Evolutionary conservation across 1,140 invertebrate genomes (phyloP), one percentile per base, ranked within the genome.

Genomic region (Probaryconus sp.): DNA sequence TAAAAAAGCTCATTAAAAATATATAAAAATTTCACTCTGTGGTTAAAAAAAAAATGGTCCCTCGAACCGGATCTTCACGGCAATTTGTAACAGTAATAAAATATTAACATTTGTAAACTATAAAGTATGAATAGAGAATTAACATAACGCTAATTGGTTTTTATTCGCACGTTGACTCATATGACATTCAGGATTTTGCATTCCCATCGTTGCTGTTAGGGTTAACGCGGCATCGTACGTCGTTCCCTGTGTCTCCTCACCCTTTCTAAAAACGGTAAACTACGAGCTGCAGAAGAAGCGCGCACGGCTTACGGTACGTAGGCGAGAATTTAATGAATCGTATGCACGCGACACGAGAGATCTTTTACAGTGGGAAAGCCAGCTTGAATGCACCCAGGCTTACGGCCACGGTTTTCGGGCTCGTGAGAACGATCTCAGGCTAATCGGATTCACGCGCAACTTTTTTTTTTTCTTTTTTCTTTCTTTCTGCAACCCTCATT

Each of bases 271-370:
- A 76, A 76, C 74, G 68, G 68, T 76, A 72, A 72, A 72, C 74
- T 68, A 63, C 68, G 63, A 64, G 55, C 55, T 51, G 43, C 67
- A 76, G 61, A 70, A 70, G 67, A 71, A 76, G 68, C 70, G 58
- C 47, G 70, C 68, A 17, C 35, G 31, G 58, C 30, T 71, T 76
- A 72, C 68, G 68, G 74, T 67, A 76, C 61, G 58, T 70, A 65
- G 53, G 68, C 63, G 69, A 68, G 56, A 77, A 72, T 69, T 72
- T 77, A 77, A 77, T 77, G 69, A 77, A 76, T 71, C 56, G 67
- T 33, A 63, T 67, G 70, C 70, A 77, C 70, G 65, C 76, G 70
- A 77, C 61, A 70, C 61, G 20, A 45, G 42, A 53, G 1, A 7
- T 28, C 42, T 48, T 53, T 33, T 55, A 16, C 47, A 67, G 47